Evolutionary conservation across 1,140 invertebrate species (phyloP).

Genomic region (Euglossa dilemma): DNA sequence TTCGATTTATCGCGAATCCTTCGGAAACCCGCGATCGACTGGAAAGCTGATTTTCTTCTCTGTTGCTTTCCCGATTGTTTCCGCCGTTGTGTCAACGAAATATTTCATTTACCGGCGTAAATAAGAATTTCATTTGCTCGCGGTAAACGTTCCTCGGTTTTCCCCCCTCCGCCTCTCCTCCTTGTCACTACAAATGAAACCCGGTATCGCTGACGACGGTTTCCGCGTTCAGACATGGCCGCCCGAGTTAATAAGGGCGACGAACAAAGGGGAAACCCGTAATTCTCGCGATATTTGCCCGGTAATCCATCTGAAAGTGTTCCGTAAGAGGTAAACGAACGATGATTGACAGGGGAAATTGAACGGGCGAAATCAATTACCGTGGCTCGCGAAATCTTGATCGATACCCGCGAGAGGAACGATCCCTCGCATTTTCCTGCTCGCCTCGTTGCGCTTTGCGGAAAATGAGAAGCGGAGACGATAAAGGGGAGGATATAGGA

Average conservation of each 20-base stretch:
- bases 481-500: slow-evolving; percentile 18
- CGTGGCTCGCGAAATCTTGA: slow-evolving; percentile 25
- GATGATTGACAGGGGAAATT: slow-evolving; percentile 61
- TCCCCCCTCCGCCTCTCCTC: too few species aligned
- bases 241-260: not conserved
- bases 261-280: not conserved
- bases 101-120: not conserved
- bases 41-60: not conserved
- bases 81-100: not conserved
- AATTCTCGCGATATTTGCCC: slow-evolving; percentile 26
- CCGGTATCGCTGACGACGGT: not conserved
- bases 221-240: not conserved
- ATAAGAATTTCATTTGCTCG: too few species aligned
- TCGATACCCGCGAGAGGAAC: slow-evolving; percentile 11
- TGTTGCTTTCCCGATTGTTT: too few species aligned
- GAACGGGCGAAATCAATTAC: slow-evolving; percentile 66
- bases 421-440: slow-evolving; percentile 12
- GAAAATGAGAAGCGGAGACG: slow-evolving; percentile 2
- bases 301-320: slow-evolving; percentile 19
- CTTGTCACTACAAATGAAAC: not conserved
- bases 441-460: not conserved
- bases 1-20: not conserved
- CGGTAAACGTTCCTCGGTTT: too few species aligned
- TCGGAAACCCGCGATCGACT: not conserved
- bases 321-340: not conserved